These are phyloP conservation scores for Iguana delicatissima DNA, from an alignment of 2,797 vertebrate genomes.

Conservation along the genomic window DNA sequence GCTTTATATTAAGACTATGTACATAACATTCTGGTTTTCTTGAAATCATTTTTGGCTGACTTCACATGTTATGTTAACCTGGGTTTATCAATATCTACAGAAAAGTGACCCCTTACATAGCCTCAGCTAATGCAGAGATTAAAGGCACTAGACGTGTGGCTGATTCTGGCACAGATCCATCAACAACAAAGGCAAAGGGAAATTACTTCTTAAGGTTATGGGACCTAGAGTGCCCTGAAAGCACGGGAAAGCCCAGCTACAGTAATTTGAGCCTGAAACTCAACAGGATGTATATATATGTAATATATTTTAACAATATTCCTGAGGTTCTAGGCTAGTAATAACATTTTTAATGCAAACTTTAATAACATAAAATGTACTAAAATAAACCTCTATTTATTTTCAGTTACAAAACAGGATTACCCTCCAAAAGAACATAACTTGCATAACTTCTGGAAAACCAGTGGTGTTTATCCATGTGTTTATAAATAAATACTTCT, in stretches of 20 bases:
- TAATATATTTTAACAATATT: constrained; percentile 23
- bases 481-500: not conserved
- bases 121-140: constrained; percentile 19
- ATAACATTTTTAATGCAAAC: constrained; percentile 20
- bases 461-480: not conserved
- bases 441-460: not conserved
- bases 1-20: not conserved
- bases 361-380: constrained; percentile 18
- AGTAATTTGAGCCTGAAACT: constrained; percentile 16
- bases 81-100: constrained; percentile 1
- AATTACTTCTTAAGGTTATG: constrained; percentile 28
- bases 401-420: not conserved
- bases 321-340: not conserved
- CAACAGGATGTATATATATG: not conserved
- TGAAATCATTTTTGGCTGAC: not conserved
- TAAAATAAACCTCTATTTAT: constrained; percentile 15
- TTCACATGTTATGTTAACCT: constrained; percentile 8
- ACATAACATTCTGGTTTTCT: not conserved
- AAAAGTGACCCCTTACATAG: not conserved
- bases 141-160: not conserved
- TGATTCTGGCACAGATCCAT: constrained; percentile 21
- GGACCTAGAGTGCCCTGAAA: constrained; percentile 24
- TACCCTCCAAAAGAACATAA: constrained; percentile 8
- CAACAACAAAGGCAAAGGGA: constrained; percentile 25
- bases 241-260: constrained; percentile 22